phyloP scores from a whole-genome alignment of 2,113 vertebrate species.

The Martes martes region DNA sequence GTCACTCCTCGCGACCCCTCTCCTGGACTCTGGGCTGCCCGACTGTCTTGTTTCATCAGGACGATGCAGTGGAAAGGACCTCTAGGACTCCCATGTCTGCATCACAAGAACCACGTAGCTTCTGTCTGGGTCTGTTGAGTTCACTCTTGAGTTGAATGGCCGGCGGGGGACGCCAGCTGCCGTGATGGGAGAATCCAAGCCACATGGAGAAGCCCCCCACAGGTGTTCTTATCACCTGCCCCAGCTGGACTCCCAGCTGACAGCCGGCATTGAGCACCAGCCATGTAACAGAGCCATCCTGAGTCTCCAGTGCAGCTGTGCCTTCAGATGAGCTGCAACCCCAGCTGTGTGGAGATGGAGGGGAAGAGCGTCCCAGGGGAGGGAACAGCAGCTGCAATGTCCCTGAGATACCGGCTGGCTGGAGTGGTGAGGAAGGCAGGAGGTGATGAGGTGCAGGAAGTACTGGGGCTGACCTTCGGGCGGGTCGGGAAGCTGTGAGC shows the following conservation, averaged over 20 bases:
- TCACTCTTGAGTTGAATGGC: not conserved
- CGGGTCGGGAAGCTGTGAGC: accelerated
- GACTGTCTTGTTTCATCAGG: not conserved
- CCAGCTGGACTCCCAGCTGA: not conserved
- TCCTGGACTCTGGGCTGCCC: not conserved
- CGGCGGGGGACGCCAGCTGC: not conserved
- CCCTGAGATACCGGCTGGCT: not conserved
- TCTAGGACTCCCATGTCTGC: not conserved
- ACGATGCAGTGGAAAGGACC: not conserved
- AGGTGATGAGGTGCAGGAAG: not conserved
- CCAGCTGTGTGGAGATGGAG: not conserved
- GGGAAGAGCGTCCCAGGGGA: not conserved
- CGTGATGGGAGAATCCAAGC: not conserved
- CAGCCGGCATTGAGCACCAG: not conserved
- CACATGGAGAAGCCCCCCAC: not conserved
- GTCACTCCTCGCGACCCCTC: not conserved
- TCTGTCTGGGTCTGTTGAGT: not conserved
- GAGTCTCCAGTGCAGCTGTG: not conserved
- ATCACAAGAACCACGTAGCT: not conserved
- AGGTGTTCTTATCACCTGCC: not conserved
- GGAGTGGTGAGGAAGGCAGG: not conserved
- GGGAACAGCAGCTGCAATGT: not conserved
- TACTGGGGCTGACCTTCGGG: not conserved
- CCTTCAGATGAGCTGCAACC: not conserved
- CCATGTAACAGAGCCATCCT: not conserved